These are phyloP conservation scores for Ctenosaura bakeri DNA, from an alignment of 2,797 vertebrate species.

Conservation along the genomic window DNA sequence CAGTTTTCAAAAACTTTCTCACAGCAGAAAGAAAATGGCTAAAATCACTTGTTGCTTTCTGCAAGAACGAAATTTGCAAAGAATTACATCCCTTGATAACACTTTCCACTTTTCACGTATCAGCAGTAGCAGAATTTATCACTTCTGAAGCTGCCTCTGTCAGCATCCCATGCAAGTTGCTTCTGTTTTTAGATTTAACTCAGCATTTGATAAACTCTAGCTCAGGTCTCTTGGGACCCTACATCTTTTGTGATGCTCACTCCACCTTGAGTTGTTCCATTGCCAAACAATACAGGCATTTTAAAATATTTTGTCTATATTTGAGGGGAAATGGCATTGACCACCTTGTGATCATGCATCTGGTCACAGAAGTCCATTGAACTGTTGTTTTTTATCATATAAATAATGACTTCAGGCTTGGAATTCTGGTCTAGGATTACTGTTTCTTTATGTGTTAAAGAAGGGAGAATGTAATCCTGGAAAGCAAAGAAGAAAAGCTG, in stretches of 20 bases:
- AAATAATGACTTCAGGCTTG: not conserved
- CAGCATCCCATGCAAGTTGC: not conserved
- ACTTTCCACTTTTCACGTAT: not conserved
- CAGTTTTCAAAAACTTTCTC: no score
- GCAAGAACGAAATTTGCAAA: no score
- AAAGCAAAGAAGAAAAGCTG: not conserved
- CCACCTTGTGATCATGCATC: not conserved
- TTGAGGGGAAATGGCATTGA: not conserved
- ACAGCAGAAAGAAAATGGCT: no score
- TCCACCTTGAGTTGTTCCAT: not conserved
- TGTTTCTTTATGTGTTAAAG: not conserved
- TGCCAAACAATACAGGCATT: not conserved
- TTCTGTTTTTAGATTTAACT: not conserved
- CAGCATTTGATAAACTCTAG: not conserved
- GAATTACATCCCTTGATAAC: not conserved
- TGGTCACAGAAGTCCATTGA: not conserved
- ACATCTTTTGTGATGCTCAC: not conserved
- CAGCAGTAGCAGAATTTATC: not conserved
- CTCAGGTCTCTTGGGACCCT: not conserved
- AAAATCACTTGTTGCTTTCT: no score
- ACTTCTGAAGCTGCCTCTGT: not conserved
- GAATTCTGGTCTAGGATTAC: not conserved
- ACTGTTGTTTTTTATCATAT: no score
- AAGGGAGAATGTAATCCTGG: not conserved
- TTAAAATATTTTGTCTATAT: no score